These are phyloP conservation scores for Lucinisca nassula DNA, from an alignment of 2,888 invertebrate species.

Conservation along the genomic window DNA sequence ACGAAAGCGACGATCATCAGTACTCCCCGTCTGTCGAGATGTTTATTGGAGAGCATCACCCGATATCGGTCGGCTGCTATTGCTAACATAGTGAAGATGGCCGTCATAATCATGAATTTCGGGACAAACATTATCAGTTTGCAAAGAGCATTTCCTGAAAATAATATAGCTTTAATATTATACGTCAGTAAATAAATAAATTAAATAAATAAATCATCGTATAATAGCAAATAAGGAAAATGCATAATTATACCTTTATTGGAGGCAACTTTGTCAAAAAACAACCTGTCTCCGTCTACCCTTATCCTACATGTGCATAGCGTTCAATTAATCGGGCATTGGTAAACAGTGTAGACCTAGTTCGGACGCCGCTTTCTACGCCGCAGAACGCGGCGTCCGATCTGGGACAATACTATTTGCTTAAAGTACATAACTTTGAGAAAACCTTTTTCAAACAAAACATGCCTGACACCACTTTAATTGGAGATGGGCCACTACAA, in stretches of 20 bases:
- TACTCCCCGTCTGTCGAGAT: slow-evolving; percentile 22
- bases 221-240: neutral
- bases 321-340: neutral
- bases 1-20: slow-evolving; percentile 27
- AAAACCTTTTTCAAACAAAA: too few species aligned
- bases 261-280: neutral
- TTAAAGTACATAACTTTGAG: too few species aligned
- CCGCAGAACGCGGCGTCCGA: too few species aligned
- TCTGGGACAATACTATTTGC: too few species aligned
- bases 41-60: slow-evolving; percentile 31
- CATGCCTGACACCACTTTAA: too few species aligned
- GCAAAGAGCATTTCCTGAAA: slow-evolving; percentile 65
- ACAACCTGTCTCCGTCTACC: neutral
- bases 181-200: neutral
- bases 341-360: too few species aligned
- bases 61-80: slow-evolving; percentile 68
- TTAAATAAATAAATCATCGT: neutral
- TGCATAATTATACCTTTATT: neutral
- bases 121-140: slow-evolving; percentile 73
- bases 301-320: neutral
- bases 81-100: slow-evolving; percentile 72
- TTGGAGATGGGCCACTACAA: too few species aligned
- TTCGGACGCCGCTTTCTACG: too few species aligned
- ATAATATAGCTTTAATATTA: neutral
- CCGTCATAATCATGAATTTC: slow-evolving; percentile 57